Evolutionary conservation across 1,140 invertebrate genomes (phyloP), one percentile per base, ranked within the genome.

Genomic region (Lepidotrigona ventralis): DNA sequence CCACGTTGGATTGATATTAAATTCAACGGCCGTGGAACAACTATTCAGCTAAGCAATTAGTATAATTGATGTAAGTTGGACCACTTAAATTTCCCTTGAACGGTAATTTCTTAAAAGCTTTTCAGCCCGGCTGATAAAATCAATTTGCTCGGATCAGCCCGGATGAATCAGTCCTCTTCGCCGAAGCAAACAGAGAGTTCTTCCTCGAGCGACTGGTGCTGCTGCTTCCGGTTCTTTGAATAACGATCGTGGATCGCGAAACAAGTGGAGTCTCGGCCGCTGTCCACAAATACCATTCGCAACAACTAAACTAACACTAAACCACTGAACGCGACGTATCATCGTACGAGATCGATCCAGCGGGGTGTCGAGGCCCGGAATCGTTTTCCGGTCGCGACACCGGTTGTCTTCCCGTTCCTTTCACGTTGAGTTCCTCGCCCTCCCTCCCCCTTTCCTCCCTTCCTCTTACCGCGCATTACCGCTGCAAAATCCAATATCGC

Each of bases 401-500:
- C 33, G 15, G 19, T 46, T 23, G 6, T 23, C 77, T 74, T 85
- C 78, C 83, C 79, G 75, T 86, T 85, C 83, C 74, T 79, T 64
- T 81, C 83, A 33, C 71, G 6, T 46, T 8, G 46, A 54, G 70
- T 46, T 33, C 33, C 15, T 39, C 80, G 74, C 60, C 17, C 81
- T 46, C 19, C 23, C 60, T 17, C 23, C 9, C 46, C 21, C 17
- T n/a, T n/a, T n/a, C n/a, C n/a, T n/a, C n/a, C n/a, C 39, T 15
- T 19, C 21, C 73, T 84, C 89, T 68, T 68, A 39, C 21, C 19
- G 66, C 84, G 83, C 83, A 77, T 81, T 72, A 64, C 75, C 75
- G 74, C 71, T 58, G 72, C 84, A 84, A 81, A 91, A 92, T 91
- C 88, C 90, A 92, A 91, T 91, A 91, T 90, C 86, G 76, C 66